These are phyloP conservation scores for Barypeithes pellucidus DNA, from an alignment of 2,888 invertebrate genomes.

Conservation along the genomic window DNA sequence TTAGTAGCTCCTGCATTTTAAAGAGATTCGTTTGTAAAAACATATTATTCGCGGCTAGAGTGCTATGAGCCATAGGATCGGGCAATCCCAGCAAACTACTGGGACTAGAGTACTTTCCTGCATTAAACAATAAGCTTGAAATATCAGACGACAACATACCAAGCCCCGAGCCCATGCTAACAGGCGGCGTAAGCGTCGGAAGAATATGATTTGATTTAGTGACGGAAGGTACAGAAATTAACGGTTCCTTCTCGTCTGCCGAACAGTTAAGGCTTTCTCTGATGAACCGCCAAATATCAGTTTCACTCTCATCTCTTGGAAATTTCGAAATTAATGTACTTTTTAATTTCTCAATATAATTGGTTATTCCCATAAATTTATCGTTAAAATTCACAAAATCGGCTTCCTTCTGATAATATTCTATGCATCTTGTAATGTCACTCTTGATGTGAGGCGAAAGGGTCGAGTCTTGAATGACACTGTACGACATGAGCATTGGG, in stretches of 20 bases:
- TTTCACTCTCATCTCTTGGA: conserved; percentile 83
- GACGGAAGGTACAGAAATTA: conserved; percentile 74
- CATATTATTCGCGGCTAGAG: conserved; percentile 84
- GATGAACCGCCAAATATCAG: conserved; percentile 85
- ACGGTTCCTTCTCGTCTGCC: conserved; percentile 79
- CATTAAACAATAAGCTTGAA: conserved; percentile 79
- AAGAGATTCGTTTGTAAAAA: conserved; percentile 79
- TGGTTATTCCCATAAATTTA: conserved; percentile 77
- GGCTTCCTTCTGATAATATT: conserved; percentile 84
- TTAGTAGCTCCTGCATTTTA: conserved; percentile 80
- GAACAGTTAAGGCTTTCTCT: conserved; percentile 83
- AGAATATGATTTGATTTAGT: conserved; percentile 66
- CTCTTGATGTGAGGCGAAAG: conserved; percentile 86
- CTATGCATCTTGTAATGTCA: conserved; percentile 89
- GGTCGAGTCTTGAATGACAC: conserved; percentile 86
- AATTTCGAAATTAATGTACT: conserved; percentile 86
- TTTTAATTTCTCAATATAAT: conserved; percentile 89
- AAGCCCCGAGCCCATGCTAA: conserved; percentile 75
- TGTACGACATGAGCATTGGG: conserved; percentile 92
- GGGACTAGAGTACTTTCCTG: conserved; percentile 78
- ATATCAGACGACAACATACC: conserved; percentile 77
- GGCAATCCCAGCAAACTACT: conserved; percentile 78
- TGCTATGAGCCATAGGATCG: conserved; percentile 84
- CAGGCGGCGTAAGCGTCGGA: conserved; percentile 63
- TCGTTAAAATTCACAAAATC: conserved; percentile 80